Evolutionary conservation across 2,888 invertebrate species (phyloP), one percentile per base, ranked within the genome.

Genomic region (Caenorhabditis auriculariae): DNA sequence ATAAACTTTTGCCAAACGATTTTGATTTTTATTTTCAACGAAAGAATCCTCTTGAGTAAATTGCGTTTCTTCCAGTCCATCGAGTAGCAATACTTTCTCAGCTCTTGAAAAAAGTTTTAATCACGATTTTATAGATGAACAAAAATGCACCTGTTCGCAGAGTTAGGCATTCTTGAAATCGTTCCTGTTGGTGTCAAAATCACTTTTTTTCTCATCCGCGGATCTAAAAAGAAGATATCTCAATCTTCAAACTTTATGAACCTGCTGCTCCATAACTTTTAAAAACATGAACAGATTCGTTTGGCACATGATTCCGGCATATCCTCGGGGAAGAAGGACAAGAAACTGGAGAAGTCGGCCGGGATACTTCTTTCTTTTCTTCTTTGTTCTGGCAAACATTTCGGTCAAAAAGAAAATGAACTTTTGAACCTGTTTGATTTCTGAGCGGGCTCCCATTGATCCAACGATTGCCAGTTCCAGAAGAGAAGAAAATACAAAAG

Each of bases 381-480:
- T n/a, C n/a, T n/a, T n/a, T 46, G 55, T 42, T 12, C n/a, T 21
- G 17, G 24, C 12, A 42, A 1, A 51, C 15, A 17, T 7, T 43
- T 12, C 1, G 6, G 15, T 15, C n/a, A 6, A 29, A 47, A n/a
- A 5, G 9, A 32, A 32, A 53, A 45, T 4, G n/a, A 26, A 7
- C 28, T n/a, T 41, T 21, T 19, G 23, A 26, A 42, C 56, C 41
- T 54, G 51, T 27, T 46, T 32, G 32, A 62, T 59, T 47, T 70
- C 70, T 24, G 52, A 61, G 21, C 58, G 43, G 0, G 70, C 69
- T 23, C 74, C 70, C 56, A 78, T 69, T 6, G 72, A 67, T 5
- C 79, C 79, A 46, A 79, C 69, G 21, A 79, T 68, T 1, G 79
- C 79, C 55, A 79, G 55, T 49, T 79, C 79, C 27, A 76, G 52